Evolutionary conservation across 1,140 invertebrate genomes (phyloP), one percentile per base, ranked within the genome.

Genomic region (Metopolophium dirhodum): DNA sequence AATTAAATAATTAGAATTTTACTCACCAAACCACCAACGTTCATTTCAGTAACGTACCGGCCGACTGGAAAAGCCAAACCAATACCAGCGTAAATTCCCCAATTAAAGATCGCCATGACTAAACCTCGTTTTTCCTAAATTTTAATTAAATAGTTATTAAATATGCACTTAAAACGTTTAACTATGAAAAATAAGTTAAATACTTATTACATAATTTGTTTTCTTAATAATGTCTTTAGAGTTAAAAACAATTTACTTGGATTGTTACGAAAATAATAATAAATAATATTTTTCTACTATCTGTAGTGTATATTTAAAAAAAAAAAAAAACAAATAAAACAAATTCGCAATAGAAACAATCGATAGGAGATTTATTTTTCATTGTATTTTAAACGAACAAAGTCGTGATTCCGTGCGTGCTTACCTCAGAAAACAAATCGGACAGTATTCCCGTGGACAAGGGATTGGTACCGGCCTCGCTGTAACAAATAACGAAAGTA

Each of bases 41-140:
- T 97, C 30, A 97, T 94, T 83, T 96, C 95, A 2, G 98, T 98
- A 82, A 99, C 96, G 94, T 99, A 99, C 94, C 98, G 97, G 1
- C 98, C 98, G 37, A 99, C 97, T 0, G 98, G 98, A 95, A 98
- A 99, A 22, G 98, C 98, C 87, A 99, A 97, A 82, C 98, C 98
- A 94, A 99, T 99, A 23, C 98, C 98, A 41, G 98, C 97, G 94
- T 99, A 99, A 94, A 99, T 99, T 57, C 98, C 98, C 98, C 98
- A 99, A 95, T 99, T 99, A 95, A 99, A 99, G 92, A 99, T 97
- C 2, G 98, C 98, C 96, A 99, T 97, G 1, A 98, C 98, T 26
- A 98, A 95, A 20, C 97, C 98, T 94, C 98, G 96, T 94, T 98
- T 97, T 92, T 97, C 96, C 95, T 95, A 94, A 47, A 93, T 94